A percentile compares a stretch with the other conserved stretches of the same genome.
Evolutionary conservation across 2,888 invertebrate species (phyloP).

Genomic region (Latrodectus hesperus): DNA sequence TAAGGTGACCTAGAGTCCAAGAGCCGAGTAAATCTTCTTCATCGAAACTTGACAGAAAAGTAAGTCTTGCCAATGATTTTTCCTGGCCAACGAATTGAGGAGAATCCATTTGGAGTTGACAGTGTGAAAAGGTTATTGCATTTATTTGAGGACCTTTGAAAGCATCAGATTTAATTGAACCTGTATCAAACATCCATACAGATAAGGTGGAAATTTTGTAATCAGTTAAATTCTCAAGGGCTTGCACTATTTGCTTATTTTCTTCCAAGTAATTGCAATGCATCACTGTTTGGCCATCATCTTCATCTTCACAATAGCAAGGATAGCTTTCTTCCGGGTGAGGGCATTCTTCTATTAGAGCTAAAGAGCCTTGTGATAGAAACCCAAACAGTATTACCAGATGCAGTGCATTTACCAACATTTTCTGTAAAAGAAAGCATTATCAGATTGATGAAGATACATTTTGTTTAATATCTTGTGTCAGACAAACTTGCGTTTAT

Average conservation of each 20-base stretch:
- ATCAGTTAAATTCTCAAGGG: neutral
- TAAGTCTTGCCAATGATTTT: slow-evolving; percentile 21
- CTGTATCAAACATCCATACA: slow-evolving; percentile 40
- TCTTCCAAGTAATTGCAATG: slow-evolving; percentile 53
- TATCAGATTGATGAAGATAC: too few species aligned
- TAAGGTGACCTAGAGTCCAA: slow-evolving; percentile 35
- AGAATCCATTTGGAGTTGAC: slow-evolving; percentile 22
- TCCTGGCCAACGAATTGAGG: slow-evolving; percentile 55
- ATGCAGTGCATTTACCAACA: too few species aligned
- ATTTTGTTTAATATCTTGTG: too few species aligned
- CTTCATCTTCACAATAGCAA: slow-evolving; percentile 58
- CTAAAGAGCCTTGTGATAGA: neutral
- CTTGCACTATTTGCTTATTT: slow-evolving; percentile 30
- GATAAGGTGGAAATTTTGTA: slow-evolving; percentile 35
- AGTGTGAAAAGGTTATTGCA: slow-evolving; percentile 43
- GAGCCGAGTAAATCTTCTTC: slow-evolving; percentile 15
- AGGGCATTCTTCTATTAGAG: slow-evolving; percentile 37
- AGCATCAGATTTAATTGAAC: slow-evolving; percentile 35
- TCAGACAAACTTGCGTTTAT: too few species aligned
- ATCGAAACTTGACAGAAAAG: slow-evolving; percentile 44
- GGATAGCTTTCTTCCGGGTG: slow-evolving; percentile 54
- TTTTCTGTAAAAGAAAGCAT: too few species aligned
- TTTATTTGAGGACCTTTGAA: slow-evolving; percentile 41
- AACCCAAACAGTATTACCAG: too few species aligned
- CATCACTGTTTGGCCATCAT: slow-evolving; percentile 27